These are phyloP conservation scores for Oenanthe melanoleuca DNA, from an alignment of 2,113 vertebrate species.

Conservation along the genomic window DNA sequence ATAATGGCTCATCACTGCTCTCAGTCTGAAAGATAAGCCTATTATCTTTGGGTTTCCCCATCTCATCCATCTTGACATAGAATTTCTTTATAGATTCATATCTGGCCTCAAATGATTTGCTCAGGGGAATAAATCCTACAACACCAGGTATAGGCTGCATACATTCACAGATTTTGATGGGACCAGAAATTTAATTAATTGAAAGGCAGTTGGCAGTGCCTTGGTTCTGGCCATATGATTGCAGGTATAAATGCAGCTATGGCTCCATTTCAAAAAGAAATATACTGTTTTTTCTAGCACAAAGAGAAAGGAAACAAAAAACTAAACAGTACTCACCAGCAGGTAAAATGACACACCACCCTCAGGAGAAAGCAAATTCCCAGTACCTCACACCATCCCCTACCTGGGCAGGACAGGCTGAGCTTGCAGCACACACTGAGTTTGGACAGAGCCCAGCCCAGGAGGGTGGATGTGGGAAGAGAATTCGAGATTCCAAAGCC, in stretches of 20 bases:
- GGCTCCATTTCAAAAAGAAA: not conserved
- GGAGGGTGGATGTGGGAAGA: not conserved
- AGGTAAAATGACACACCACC: not conserved
- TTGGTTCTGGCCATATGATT: not conserved
- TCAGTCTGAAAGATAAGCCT: not conserved
- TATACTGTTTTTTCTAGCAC: not conserved
- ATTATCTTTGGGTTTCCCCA: not conserved
- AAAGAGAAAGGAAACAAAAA: not conserved
- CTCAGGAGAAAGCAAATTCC: not conserved
- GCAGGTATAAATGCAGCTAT: not conserved
- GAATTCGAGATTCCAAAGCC: not conserved
- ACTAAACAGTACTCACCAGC: not conserved
- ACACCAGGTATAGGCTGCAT: not conserved
- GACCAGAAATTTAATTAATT: not conserved
- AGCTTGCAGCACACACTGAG: not conserved
- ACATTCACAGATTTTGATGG: not conserved
- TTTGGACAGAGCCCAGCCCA: not conserved
- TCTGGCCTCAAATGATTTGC: not conserved
- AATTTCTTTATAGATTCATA: not conserved
- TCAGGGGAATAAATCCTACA: not conserved
- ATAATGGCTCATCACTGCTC: accelerated
- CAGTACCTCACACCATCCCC: not conserved
- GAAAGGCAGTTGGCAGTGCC: not conserved
- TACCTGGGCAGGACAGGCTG: not conserved
- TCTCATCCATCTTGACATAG: not conserved